Evolutionary conservation across 2,797 vertebrate species (phyloP), one percentile per base, ranked within the genome.

Genomic region (Anisognathus igniventris): DNA sequence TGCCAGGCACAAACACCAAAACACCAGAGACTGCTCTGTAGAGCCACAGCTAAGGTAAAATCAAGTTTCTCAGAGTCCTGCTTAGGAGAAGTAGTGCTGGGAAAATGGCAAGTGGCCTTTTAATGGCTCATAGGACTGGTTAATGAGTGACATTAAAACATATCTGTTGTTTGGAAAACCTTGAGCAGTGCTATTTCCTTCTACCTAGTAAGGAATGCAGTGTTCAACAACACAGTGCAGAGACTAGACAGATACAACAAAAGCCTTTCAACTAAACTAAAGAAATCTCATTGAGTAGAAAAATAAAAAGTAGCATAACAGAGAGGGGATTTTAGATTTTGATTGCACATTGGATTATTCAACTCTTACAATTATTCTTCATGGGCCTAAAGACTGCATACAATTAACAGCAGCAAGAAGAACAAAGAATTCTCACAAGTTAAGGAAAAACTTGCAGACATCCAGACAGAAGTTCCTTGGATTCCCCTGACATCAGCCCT

Each of bases 91-190:
- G 2, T 28, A 75, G 30, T 6, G 27, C 39, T 56, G 24, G 13
- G 10, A 35, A 62, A 92, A 48, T 17, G 58, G 12, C 28, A 88
- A 84, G 56, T 28, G 16, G 39, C 57, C n/a, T 92, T 90, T 92
- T 84, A 95, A 57, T 25, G 81, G 66, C 62, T 93, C 89, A 65
- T 39, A 65, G 9, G 5, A 86, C 72, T 53, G 31, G 92, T 95
- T 96, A 96, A 96, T 95, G 45, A 96, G n/a, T 88, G 92, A 96
- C 86, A 86, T 45, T 53, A 42, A 42, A 79, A 3, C 4, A 60
- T 44, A 54, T 35, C 31, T 86, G 37, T 47, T 93, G 75, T 85
- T 75, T 74, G 51, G 61, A 86, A 93, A 93, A 93, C 86, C 47
- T 89, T 78, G 51, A 80, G 8, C 73, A 90, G 22, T 28, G 11